Conservation (phyloP, 2,797 vertebrate species). For the Spheniscus humboldti region DNA sequence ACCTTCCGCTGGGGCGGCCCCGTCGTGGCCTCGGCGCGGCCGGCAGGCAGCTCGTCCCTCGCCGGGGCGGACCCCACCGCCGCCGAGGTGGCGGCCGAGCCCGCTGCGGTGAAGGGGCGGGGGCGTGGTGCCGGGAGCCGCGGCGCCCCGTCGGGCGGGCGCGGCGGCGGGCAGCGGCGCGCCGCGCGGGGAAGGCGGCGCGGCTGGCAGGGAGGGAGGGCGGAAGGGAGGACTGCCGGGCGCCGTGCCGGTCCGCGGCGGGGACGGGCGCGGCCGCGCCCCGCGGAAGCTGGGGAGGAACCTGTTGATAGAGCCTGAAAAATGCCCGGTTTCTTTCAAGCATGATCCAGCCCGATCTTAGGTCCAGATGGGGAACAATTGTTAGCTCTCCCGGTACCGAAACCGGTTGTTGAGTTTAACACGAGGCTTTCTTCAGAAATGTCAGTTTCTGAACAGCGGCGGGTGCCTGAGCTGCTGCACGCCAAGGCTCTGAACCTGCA, state of each 20-base stretch:
- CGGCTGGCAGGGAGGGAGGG: background rate
- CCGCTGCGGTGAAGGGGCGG: too few relatives aligned
- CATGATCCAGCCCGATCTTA: too few relatives aligned
- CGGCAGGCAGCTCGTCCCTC: too few relatives aligned
- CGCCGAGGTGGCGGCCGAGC: background rate
- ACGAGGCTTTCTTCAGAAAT: background rate
- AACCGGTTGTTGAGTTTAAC: background rate
- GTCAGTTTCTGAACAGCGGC: rapidly evolving
- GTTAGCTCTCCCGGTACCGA: background rate
- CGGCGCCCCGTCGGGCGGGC: background rate
- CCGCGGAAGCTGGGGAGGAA: background rate
- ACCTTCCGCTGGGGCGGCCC: background rate
- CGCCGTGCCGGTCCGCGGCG: too few relatives aligned
- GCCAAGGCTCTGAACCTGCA: background rate
- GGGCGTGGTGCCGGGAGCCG: too few relatives aligned
- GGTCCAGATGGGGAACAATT: rapidly evolving
- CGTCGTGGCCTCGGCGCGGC: too few relatives aligned
- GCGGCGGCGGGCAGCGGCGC: too few relatives aligned
- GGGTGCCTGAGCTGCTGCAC: too few relatives aligned
- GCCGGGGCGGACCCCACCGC: background rate
- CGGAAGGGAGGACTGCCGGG: too few relatives aligned
- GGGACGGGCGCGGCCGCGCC: background rate
- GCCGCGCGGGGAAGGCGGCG: background rate
- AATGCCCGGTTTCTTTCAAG: rapidly evolving
- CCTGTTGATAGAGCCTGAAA: background rate